These are phyloP conservation scores for Hirtodrosophila alboralis DNA, from an alignment of 2,888 invertebrate genomes.

Conservation along the genomic window DNA sequence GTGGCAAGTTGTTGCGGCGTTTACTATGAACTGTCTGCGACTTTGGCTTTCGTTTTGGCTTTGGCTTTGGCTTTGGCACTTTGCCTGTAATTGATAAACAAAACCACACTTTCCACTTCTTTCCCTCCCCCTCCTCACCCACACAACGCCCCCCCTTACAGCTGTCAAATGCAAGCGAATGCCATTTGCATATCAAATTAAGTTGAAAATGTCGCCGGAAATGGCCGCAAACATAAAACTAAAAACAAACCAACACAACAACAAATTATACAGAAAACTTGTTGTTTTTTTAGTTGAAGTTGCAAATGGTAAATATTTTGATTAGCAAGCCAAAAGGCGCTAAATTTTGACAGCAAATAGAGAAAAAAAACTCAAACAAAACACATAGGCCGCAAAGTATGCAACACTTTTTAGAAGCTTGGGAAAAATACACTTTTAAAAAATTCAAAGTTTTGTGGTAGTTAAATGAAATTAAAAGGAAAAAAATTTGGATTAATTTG, in stretches of 20 bases:
- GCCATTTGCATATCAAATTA: constrained; percentile 74
- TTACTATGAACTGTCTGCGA: constrained; percentile 52
- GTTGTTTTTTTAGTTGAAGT: constrained; percentile 14
- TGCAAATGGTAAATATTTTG: too few species aligned
- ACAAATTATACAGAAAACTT: constrained; percentile 8
- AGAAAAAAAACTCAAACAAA: too few species aligned
- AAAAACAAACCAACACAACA: constrained; percentile 14
- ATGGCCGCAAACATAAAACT: constrained; percentile 49
- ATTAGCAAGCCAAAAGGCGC: constrained; percentile 45
- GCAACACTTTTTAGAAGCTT: constrained; percentile 43
- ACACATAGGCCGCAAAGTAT: constrained; percentile 50
- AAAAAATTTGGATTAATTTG: too few species aligned
- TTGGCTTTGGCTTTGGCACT: too few species aligned
- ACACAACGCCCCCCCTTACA: neutral
- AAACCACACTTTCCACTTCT: neutral
- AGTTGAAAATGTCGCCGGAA: constrained; percentile 58
- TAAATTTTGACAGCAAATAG: constrained; percentile 38
- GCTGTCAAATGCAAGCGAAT: constrained; percentile 59
- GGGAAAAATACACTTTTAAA: too few species aligned
- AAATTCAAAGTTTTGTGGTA: too few species aligned
- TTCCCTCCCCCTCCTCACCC: too few species aligned
- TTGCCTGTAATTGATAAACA: constrained; percentile 60
- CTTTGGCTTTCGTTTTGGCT: too few species aligned
- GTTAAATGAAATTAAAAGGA: too few species aligned
- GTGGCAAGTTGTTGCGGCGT: constrained; percentile 59